A percentile compares a stretch with the other conserved stretches of the same genome.
Conservation (phyloP, 2,113 vertebrate genomes). For the Solea solea region DNA sequence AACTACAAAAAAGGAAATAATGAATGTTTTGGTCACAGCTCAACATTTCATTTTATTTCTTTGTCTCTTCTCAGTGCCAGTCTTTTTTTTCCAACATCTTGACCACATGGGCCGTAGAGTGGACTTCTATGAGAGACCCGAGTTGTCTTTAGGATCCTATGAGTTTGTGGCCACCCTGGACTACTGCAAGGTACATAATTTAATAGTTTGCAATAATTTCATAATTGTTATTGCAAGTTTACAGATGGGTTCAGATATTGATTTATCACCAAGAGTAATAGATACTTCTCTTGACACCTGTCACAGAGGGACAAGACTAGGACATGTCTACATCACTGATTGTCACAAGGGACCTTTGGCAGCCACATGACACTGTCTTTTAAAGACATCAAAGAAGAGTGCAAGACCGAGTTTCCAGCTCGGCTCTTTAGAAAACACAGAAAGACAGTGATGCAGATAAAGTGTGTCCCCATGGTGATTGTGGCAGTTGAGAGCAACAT, state of each 20-base stretch:
- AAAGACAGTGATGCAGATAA: slow-evolving; percentile 8
- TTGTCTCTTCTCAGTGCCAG: slow-evolving; percentile 83
- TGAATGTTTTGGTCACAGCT: neutral
- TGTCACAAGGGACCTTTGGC: neutral
- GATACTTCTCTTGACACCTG: too few relatives aligned
- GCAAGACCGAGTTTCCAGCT: neutral
- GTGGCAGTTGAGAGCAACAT: slow-evolving; percentile 7
- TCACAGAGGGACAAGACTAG: too few relatives aligned
- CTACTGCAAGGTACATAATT: slow-evolving; percentile 86
- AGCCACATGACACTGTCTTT: too few relatives aligned
- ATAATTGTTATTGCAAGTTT: too few relatives aligned
- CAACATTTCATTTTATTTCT: slow-evolving; percentile 1
- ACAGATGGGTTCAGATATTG: too few relatives aligned
- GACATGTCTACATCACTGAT: too few relatives aligned
- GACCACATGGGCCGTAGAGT: slow-evolving; percentile 91
- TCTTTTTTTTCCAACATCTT: slow-evolving; percentile 95
- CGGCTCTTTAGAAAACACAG: neutral
- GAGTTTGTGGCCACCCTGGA: slow-evolving; percentile 91
- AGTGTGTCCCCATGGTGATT: slow-evolving; percentile 18
- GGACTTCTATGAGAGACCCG: slow-evolving; percentile 91
- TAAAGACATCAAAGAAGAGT: too few relatives aligned
- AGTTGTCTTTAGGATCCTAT: slow-evolving; percentile 95
- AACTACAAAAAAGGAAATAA: neutral
- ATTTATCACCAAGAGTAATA: neutral
- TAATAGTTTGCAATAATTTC: too few relatives aligned